Evolutionary conservation across 2,113 vertebrate genomes (phyloP), one percentile per base, ranked within the genome.

Genomic region (Bubo bubo): DNA sequence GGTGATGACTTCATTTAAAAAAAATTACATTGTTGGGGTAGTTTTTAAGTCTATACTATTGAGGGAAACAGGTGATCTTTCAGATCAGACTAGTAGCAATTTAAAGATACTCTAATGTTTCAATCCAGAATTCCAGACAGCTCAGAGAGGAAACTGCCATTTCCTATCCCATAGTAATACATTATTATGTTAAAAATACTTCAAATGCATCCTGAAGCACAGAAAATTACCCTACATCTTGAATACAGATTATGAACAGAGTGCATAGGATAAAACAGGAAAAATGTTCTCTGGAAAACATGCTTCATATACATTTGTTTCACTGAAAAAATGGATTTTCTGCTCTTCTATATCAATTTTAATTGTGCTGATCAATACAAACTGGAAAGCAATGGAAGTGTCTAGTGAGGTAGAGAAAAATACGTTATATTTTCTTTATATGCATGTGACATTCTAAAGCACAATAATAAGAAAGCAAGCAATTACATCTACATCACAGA

Each of bases 151-250:
- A 93, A 95, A 55, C 86, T 95, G 83, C 27, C 6, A 16, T 85
- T 95, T 97, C 91, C 95, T 95, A 91, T 89, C 23, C 88, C 41
- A 73, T 89, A 93, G 93, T 95, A 87, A 91, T 66, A 59, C 37
- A 70, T 88, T 91, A 95, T 88, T 92, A 80, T 34, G 95, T 95
- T 66, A 89, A 95, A 95, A 94, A 73, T 87, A 95, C 77, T 95
- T 92, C 77, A 95, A 79, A 96, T 91, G 84, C 80, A 94, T 95
- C 89, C 94, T 5, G n/a, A 90, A 52, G 60, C 74, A 73, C 18
- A 76, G 91, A 89, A 87, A 81, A 79, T 68, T 68, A 50, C 45
- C 55, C 39, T 77, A 34, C 64, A 63, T 94, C 88, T 95, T 95
- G 96, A 95, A 93, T 94, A 87, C n/a, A 85, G 66, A 91, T 95